Conservation (phyloP, 2,113 vertebrate genomes). For the Muntiacus reevesi region DNA sequence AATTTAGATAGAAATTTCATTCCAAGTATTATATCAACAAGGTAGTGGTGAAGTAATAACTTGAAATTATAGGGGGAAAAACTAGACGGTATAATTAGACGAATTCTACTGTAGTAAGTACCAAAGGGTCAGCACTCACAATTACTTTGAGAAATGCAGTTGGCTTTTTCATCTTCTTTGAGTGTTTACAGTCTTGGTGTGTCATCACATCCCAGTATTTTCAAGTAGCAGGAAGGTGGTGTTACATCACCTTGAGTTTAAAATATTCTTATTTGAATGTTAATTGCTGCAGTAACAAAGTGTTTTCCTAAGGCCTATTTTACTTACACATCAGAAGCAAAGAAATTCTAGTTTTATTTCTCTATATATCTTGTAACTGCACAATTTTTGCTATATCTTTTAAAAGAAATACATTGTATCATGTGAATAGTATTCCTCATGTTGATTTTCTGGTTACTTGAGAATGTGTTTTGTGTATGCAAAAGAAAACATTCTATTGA, state of each 20-base stretch:
- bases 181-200: background rate
- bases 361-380: background rate
- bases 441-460: background rate
- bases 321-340: background rate
- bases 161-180: background rate
- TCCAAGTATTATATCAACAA: background rate
- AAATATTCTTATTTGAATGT: background rate
- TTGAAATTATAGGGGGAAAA: background rate
- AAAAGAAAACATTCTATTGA: background rate
- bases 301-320: constrained; percentile 4
- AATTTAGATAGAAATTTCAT: constrained; percentile 5
- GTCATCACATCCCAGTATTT: background rate
- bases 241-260: background rate
- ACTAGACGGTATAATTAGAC: background rate
- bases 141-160: background rate
- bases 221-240: background rate
- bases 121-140: background rate
- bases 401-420: background rate
- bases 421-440: background rate
- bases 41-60: background rate
- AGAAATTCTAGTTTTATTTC: background rate
- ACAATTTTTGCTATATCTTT: constrained; percentile 10
- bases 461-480: background rate
- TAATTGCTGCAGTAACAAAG: background rate
- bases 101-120: background rate